These are phyloP conservation scores for Castor canadensis DNA, from an alignment of 2,113 vertebrate genomes.

Conservation along the genomic window DNA sequence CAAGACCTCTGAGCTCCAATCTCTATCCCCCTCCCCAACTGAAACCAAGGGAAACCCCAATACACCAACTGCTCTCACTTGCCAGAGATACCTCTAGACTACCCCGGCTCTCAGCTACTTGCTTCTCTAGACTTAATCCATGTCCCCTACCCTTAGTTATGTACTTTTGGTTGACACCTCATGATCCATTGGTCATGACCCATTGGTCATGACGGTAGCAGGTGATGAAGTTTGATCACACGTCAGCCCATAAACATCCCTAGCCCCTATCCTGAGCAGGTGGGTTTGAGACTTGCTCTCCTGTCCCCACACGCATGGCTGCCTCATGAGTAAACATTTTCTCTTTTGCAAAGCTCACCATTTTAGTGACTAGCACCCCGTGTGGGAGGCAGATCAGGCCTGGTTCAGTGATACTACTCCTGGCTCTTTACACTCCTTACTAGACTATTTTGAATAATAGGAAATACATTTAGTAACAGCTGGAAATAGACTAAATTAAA, in stretches of 20 bases:
- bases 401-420: not conserved
- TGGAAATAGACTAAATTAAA: not conserved
- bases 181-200: no score
- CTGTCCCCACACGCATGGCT: not conserved
- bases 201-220: not conserved
- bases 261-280: not conserved
- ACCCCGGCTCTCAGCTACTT: not conserved
- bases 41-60: not conserved
- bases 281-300: not conserved
- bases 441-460: not conserved
- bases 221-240: not conserved
- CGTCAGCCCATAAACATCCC: not conserved
- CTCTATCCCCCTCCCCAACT: not conserved
- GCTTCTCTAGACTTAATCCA: not conserved
- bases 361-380: no score
- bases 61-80: not conserved
- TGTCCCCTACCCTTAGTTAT: not conserved
- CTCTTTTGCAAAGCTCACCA: not conserved
- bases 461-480: not conserved
- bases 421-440: not conserved
- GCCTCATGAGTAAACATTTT: not conserved
- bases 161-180: no score
- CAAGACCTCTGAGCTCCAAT: not conserved
- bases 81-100: not conserved
- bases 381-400: not conserved